These are phyloP conservation scores for Enteromius mattozi DNA, from an alignment of 2,797 vertebrate species.

Conservation along the genomic window DNA sequence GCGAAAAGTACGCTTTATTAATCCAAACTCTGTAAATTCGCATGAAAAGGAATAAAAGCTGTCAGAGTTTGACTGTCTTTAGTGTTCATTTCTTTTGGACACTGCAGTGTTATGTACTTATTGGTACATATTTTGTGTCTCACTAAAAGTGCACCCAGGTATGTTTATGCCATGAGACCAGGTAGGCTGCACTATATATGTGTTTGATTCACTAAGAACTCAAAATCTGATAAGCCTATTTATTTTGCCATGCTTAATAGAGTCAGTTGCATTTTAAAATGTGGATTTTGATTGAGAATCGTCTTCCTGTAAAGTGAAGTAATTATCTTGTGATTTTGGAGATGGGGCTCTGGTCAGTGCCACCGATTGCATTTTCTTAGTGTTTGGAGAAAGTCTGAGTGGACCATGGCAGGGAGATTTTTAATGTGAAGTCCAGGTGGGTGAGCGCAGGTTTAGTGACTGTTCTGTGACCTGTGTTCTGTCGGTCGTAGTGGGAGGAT, in stretches of 20 bases:
- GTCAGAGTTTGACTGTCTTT: too few relatives aligned
- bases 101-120: too few relatives aligned
- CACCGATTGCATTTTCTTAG: background rate
- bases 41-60: too few relatives aligned
- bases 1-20: too few relatives aligned
- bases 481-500: slow-evolving; percentile 74
- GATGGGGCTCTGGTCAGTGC: background rate
- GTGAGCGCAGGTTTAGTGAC: slow-evolving; percentile 55
- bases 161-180: too few relatives aligned
- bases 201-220: background rate
- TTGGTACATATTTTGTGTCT: too few relatives aligned
- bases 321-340: slow-evolving; percentile 24
- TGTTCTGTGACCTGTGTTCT: slow-evolving; percentile 67
- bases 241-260: background rate
- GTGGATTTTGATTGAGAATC: background rate
- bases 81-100: too few relatives aligned
- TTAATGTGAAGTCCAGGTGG: slow-evolving; percentile 56
- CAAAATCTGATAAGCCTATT: background rate
- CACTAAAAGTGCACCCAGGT: too few relatives aligned
- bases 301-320: background rate
- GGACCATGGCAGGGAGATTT: slow-evolving; percentile 42
- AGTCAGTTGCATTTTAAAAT: background rate
- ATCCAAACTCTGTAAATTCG: too few relatives aligned
- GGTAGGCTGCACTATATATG: background rate
- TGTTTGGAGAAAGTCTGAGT: slow-evolving; percentile 18